Conservation (phyloP, 1,140 invertebrate species). For the Orchestia grillus region DNA sequence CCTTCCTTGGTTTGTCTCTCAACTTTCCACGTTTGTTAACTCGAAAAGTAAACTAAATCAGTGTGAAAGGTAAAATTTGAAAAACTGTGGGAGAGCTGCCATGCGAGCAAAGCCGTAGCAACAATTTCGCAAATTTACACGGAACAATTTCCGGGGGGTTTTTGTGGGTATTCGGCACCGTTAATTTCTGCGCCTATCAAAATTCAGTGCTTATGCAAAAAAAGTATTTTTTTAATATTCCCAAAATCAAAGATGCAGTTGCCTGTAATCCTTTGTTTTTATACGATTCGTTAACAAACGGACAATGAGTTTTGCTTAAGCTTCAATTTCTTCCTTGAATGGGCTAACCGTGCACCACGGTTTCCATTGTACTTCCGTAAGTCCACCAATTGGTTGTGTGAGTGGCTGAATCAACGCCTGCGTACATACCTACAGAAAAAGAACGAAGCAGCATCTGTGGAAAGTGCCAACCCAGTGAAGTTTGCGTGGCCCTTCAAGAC, state of each 20-base stretch:
- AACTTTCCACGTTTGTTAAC: neutral
- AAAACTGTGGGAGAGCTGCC: neutral
- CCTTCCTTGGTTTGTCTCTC: neutral
- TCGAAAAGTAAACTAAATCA: neutral
- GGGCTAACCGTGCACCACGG: neutral
- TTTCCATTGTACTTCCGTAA: neutral
- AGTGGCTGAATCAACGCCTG: neutral
- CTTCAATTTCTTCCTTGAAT: neutral
- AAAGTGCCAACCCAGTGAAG: conserved; percentile 71
- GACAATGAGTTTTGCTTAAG: neutral
- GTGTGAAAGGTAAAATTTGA: neutral
- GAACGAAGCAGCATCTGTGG: conserved; percentile 63
- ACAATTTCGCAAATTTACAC: neutral
- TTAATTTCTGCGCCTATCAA: neutral
- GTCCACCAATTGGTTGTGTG: neutral
- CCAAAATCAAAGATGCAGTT: neutral
- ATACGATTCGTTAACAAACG: neutral
- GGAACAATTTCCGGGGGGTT: neutral
- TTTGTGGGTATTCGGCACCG: neutral
- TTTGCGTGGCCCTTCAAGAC: conserved; percentile 78
- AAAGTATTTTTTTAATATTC: too few species aligned
- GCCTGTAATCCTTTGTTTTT: neutral
- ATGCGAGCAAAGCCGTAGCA: neutral
- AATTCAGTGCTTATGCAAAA: neutral
- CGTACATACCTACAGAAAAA: conserved; percentile 43